Conservation (phyloP, 2,888 invertebrate genomes). For the Morinoia aosen region DNA sequence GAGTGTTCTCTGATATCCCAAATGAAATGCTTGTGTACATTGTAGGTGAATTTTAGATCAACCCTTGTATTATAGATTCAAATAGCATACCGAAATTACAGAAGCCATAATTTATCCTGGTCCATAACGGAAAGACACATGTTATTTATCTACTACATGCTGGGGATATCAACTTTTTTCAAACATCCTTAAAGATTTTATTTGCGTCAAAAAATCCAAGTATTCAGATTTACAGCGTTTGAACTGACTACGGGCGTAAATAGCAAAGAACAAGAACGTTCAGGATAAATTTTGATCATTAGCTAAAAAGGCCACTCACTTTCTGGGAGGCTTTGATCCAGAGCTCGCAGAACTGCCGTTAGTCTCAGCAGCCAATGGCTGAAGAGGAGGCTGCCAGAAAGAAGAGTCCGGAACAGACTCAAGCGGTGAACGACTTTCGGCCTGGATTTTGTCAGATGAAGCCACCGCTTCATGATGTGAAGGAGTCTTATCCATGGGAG, state of each 20-base stretch:
- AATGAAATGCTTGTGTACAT: not conserved
- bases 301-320: constrained; percentile 49
- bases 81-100: not conserved
- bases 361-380: constrained; percentile 22
- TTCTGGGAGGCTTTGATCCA: constrained; percentile 61
- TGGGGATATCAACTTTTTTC: not conserved
- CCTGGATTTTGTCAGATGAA: not conserved
- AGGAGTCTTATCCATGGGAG: not conserved
- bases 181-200: not conserved
- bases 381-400: not conserved
- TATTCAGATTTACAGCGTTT: not conserved
- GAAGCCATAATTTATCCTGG: not conserved
- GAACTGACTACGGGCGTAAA: not conserved
- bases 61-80: not conserved
- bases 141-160: not conserved
- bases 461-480: not conserved
- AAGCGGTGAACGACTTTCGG: not conserved
- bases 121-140: not conserved
- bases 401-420: not conserved
- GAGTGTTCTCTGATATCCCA: not conserved
- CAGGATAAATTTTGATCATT: not conserved
- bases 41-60: no score
- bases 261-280: not conserved
- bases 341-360: constrained; percentile 59
- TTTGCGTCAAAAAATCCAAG: not conserved